phyloP scores from a whole-genome alignment of 1,140 invertebrate genomes.

The Cyclina sinensis region DNA sequence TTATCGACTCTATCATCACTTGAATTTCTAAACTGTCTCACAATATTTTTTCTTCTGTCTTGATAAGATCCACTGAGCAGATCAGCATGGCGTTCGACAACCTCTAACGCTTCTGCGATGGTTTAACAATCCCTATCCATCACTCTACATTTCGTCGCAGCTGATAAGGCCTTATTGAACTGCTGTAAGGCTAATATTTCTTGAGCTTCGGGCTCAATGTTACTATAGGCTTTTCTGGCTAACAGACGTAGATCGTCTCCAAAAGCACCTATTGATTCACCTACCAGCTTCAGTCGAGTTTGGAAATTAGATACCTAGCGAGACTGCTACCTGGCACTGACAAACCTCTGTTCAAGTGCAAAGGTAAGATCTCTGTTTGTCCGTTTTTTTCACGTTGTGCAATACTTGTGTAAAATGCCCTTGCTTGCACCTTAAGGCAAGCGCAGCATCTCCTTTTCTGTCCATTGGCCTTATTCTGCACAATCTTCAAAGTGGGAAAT shows the following conservation, averaged over 20 bases:
- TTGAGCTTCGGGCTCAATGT: slow-evolving; percentile 15
- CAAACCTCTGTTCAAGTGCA: slow-evolving; percentile 34
- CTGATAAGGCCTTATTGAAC: slow-evolving; percentile 9
- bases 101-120: slow-evolving; percentile 23
- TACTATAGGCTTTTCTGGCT: slow-evolving; percentile 27
- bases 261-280: neutral
- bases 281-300: neutral
- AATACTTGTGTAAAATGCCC: neutral
- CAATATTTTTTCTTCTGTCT: neutral
- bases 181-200: slow-evolving; percentile 17
- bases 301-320: slow-evolving; percentile 41
- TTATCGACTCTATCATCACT: neutral
- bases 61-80: neutral
- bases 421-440: neutral
- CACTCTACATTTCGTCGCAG: slow-evolving; percentile 28
- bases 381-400: neutral
- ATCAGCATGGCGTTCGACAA: slow-evolving; percentile 42
- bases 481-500: slow-evolving; percentile 56
- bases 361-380: neutral
- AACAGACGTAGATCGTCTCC: slow-evolving; percentile 33
- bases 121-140: slow-evolving; percentile 33
- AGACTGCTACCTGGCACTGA: neutral
- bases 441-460: neutral
- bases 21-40: too few species aligned
- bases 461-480: slow-evolving; percentile 47